These are phyloP conservation scores for Spicauda simplicius DNA, from an alignment of 2,888 invertebrate species.

Conservation along the genomic window DNA sequence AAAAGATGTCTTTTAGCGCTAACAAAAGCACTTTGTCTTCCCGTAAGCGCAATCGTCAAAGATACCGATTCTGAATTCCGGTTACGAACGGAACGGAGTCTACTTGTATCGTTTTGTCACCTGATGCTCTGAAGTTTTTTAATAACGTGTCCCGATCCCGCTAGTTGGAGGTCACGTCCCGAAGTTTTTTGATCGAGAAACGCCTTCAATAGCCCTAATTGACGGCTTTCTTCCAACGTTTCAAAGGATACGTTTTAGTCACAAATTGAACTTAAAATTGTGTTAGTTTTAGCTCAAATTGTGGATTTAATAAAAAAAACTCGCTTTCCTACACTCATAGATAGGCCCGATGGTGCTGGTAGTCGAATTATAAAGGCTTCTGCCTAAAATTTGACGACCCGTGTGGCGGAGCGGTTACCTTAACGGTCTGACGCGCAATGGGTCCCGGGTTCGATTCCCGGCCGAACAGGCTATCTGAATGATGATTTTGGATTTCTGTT, in stretches of 20 bases:
- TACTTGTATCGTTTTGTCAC: slow-evolving; percentile 37
- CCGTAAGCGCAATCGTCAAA: slow-evolving; percentile 15
- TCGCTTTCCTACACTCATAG: too few species aligned
- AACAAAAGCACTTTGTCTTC: slow-evolving; percentile 31
- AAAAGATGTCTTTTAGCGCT: slow-evolving; percentile 28
- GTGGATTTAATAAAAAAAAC: too few species aligned
- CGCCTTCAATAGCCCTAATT: slow-evolving; percentile 27
- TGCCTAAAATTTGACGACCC: too few species aligned
- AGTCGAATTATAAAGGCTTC: too few species aligned
- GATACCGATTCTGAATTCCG: slow-evolving; percentile 19
- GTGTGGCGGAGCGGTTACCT: too few species aligned
- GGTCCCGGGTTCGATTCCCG: too few species aligned
- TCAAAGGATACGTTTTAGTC: not conserved
- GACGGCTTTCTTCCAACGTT: slow-evolving; percentile 19
- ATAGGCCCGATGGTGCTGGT: too few species aligned
- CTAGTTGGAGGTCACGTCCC: slow-evolving; percentile 29
- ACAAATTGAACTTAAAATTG: not conserved
- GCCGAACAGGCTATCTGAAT: too few species aligned
- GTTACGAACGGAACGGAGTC: not conserved
- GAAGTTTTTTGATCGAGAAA: slow-evolving; percentile 30
- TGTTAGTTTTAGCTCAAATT: too few species aligned
- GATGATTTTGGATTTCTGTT: too few species aligned
- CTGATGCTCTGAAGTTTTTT: slow-evolving; percentile 44
- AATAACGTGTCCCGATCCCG: slow-evolving; percentile 42
- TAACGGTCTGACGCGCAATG: too few species aligned